Base-by-base conservation (phyloP, 2,113 vertebrate genomes). In the Leucopsar rothschildi region DNA sequence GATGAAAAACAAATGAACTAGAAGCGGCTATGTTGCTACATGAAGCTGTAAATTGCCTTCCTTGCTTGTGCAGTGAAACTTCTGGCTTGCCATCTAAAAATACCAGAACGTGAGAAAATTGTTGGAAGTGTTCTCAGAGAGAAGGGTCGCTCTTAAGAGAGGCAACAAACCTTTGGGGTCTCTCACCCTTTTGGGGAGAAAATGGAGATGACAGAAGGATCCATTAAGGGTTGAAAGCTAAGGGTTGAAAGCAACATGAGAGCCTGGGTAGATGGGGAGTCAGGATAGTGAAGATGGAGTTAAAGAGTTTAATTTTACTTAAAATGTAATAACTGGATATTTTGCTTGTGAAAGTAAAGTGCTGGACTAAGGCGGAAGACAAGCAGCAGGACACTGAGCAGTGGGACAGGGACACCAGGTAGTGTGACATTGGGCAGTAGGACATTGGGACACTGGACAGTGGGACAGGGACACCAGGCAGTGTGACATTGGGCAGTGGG, bases 1-100 rank as follows among this genome's bases (percentile, higher is more conserved):
- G 96, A 98, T 93, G 93, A 97, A 98, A 97, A 96, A 83, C 93
- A 97, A 97, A 98, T 96, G 96, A 98, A 98, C 94, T 97, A 93
- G 73, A 98, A 98, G 93, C 92, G 59, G 73, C 81, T 94, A 15
- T 88, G 86, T 97, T 97, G 97, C 96, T 95, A 90, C 85, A 35
- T 10, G 37, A 95, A 97, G 92, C 65, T 97, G 97, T 96, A 98
- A 98, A 98, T 98, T 98, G 96, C 96, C 97, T 97, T 97, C 90
- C 88, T 97, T 96, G 78, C 85, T 94, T 95, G 73, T 86, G 84
- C 72, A 82, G 50, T 55, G 71, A 95, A 96, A 90, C 66, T 96
- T 89, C 77, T 97, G 96, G 52, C 81, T 96, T 94, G 64, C 61
- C 91, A 86, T 92, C 86, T 96, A 94, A 97, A 98, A 97, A 96